Conservation (phyloP, 2,888 invertebrate genomes). For the Thecophora atra region DNA sequence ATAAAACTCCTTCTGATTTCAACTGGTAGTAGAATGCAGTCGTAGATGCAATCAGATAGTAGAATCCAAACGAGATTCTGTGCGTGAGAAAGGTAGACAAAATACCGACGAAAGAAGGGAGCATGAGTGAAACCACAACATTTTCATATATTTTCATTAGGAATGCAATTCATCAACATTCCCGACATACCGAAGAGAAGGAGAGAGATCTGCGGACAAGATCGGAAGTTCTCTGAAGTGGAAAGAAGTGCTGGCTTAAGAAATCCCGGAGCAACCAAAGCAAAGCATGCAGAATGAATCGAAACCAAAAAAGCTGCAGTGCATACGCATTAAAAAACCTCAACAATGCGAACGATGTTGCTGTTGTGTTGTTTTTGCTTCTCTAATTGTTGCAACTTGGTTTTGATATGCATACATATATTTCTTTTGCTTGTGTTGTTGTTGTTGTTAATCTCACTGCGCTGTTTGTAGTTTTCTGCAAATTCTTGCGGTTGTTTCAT, state of each 20-base stretch:
- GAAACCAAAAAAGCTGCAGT: slow-evolving; percentile 24
- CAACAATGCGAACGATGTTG: slow-evolving; percentile 20
- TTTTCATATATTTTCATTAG: slow-evolving; percentile 22
- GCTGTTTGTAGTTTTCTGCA: slow-evolving; percentile 14
- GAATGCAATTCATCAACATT: slow-evolving; percentile 35
- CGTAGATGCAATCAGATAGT: background rate
- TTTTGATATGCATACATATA: no score
- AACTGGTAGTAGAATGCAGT: no score
- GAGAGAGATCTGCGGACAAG: background rate
- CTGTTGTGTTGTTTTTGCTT: background rate
- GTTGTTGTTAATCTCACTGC: slow-evolving; percentile 5
- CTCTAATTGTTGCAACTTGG: background rate
- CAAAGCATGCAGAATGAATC: background rate
- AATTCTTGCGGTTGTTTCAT: slow-evolving; percentile 27
- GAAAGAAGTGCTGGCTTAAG: background rate
- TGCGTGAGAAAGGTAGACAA: background rate
- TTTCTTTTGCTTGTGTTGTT: background rate
- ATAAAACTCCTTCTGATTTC: no score
- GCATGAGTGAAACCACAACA: no score
- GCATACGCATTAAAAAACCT: slow-evolving; percentile 32
- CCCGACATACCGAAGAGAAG: slow-evolving; percentile 7
- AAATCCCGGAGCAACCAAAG: slow-evolving; percentile 10
- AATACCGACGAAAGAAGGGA: no score
- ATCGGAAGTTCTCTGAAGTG: background rate
- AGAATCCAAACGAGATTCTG: background rate